Evolutionary conservation across 1,140 invertebrate species (phyloP).

Genomic region (Epicauta chinensis): DNA sequence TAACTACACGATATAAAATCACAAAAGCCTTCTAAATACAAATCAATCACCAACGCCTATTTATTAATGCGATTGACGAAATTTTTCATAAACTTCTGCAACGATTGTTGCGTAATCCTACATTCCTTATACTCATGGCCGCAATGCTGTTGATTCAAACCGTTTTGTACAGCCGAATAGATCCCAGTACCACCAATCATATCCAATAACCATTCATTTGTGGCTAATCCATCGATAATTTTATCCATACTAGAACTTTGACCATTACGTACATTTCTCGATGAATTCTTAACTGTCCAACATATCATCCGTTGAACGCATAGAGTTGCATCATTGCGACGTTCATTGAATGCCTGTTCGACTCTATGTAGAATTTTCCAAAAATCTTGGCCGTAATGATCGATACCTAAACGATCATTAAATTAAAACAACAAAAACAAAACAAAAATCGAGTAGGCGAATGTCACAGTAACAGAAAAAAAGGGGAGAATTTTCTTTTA

Average conservation of each 20-base stretch:
- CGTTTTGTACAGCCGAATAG: conserved; percentile 25
- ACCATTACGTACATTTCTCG: conserved; percentile 26
- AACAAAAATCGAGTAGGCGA: no score
- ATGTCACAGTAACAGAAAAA: no score
- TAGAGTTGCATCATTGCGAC: conserved; percentile 33
- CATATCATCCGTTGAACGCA: conserved; percentile 35
- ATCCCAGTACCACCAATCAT: conserved; percentile 26
- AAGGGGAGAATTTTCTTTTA: no score
- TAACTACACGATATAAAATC: no score
- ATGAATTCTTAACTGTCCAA: conserved; percentile 29
- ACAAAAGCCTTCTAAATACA: no score
- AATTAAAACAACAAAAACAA: no score
- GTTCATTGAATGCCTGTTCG: conserved; percentile 30
- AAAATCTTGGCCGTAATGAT: no score
- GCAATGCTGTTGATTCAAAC: conserved; percentile 24
- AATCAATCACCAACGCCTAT: no score
- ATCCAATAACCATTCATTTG: conserved; percentile 29
- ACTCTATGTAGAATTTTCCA: no score
- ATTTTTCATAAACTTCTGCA: conserved; percentile 21
- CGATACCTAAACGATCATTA: no score
- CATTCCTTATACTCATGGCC: conserved; percentile 26
- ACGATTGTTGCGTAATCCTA: conserved; percentile 20
- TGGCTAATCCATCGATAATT: conserved; percentile 37
- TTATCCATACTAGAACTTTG: conserved; percentile 33
- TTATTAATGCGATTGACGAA: no score